Evolutionary conservation across 2,888 invertebrate species (phyloP), one percentile per base, ranked within the genome.

Genomic region (Pseudococcus viburni): DNA sequence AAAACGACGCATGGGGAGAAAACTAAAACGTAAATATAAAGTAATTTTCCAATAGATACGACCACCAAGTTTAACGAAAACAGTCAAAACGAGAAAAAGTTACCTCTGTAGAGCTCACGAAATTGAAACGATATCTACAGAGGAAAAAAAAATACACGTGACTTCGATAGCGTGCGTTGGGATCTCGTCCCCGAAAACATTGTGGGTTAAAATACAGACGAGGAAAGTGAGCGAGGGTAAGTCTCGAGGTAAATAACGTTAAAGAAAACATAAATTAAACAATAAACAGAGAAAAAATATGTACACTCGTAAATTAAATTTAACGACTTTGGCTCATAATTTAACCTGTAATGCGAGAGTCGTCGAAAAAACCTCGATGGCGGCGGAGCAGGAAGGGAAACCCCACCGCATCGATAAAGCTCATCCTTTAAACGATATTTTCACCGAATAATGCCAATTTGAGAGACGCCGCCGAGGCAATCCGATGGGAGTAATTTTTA

Each of bases 251-350:
- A 55, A 55, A 55, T 55, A 55, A 55, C 55, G n/a, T 55, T 55
- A 55, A 55, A 55, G 55, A 55, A 55, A 55, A 55, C 55, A 68
- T 68, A 68, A 68, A 68, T 68, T 68, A 68, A 68, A 68, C 68
- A 68, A 68, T 68, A 68, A 68, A 68, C 68, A 68, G 68, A 22
- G 15, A 26, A 68, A 68, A 68, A 55, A 55, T 55, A 55, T 68
- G 26, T 68, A 68, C 68, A 26, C 68, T 68, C 68, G 68, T 68
- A 68, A 68, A 68, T 68, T 68, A 68, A 68, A 26, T 26, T 68
- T 68, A 68, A 68, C 68, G 68, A 68, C 68, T 26, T 68, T 15
- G 15, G 22, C 26, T 68, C 68, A 68, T 68, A 68, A 68, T 68
- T 68, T 68, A 68, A 68, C 55, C 55, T n/a, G 55, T n/a, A 55